phyloP scores from a whole-genome alignment of 2,888 invertebrate species.

The Rambutsinella grinnellia region DNA sequence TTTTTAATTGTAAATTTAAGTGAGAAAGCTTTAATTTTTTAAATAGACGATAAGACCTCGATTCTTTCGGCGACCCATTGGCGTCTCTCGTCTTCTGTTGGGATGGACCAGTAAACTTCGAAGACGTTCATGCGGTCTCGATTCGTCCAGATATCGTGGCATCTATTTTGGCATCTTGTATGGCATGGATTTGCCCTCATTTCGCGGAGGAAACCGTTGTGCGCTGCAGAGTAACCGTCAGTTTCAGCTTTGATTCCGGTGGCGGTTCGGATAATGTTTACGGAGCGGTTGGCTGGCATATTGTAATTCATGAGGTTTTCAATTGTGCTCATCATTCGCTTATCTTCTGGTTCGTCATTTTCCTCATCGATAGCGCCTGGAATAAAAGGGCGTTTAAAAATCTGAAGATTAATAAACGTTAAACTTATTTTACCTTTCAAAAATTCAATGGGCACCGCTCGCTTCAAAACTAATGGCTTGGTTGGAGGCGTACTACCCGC shows the following conservation, averaged over 20 bases:
- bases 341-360: conserved; percentile 20
- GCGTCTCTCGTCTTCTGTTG: conserved; percentile 53
- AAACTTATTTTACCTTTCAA: conserved; percentile 20
- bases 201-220: conserved; percentile 48
- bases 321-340: conserved; percentile 38
- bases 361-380: conserved; percentile 22
- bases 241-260: conserved; percentile 44
- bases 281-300: conserved; percentile 12
- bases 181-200: conserved; percentile 59
- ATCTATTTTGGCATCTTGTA: conserved; percentile 54
- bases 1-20: no score
- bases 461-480: conserved; percentile 32
- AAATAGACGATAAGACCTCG: no score
- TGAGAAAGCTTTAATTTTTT: no score
- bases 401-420: neutral
- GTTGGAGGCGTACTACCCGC: conserved; percentile 42
- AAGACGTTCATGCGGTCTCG: conserved; percentile 57
- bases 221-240: conserved; percentile 46
- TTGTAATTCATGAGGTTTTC: conserved; percentile 40
- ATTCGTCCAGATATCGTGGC: conserved; percentile 59
- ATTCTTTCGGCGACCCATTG: conserved; percentile 56
- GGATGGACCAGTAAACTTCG: conserved; percentile 54
- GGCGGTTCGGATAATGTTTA: conserved; percentile 27
- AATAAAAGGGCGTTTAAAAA: neutral
- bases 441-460: conserved; percentile 32